Percentiles rank a stretch among this genome's conserved stretches.
phyloP scores from a whole-genome alignment of 2,888 invertebrate species.

The Poecilus cupreus region DNA sequence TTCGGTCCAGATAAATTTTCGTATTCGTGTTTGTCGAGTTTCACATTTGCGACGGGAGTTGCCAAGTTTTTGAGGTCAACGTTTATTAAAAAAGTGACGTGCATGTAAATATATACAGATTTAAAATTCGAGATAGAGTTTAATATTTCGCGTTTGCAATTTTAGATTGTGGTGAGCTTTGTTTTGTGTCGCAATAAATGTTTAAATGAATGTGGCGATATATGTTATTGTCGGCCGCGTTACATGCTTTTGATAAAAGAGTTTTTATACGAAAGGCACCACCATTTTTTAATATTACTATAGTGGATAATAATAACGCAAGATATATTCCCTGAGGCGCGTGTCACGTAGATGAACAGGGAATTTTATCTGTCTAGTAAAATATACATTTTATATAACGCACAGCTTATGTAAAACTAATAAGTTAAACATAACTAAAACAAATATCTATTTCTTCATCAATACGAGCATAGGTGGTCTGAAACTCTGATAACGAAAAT shows the following conservation, averaged over 20 bases:
- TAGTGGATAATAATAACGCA: background rate
- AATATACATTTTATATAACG: too few relatives aligned
- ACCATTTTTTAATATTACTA: background rate
- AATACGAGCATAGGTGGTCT: background rate
- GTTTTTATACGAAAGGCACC: background rate
- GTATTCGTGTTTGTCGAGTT: constrained; percentile 50
- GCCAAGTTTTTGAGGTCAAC: constrained; percentile 58
- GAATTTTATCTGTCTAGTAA: too few relatives aligned
- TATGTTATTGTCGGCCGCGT: background rate
- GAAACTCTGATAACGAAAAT: too few relatives aligned
- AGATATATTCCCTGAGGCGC: too few relatives aligned
- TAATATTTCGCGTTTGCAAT: constrained; percentile 41
- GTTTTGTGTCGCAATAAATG: constrained; percentile 24
- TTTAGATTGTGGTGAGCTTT: constrained; percentile 26
- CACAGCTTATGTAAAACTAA: too few relatives aligned
- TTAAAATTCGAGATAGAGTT: constrained; percentile 47
- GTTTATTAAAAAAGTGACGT: constrained; percentile 57
- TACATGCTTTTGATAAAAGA: background rate
- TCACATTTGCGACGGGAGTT: constrained; percentile 37
- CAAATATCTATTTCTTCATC: too few relatives aligned
- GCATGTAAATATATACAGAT: constrained; percentile 56
- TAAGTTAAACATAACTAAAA: too few relatives aligned
- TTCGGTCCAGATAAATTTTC: constrained; percentile 50
- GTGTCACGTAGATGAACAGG: too few relatives aligned
- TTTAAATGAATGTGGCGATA: constrained; percentile 28